These are phyloP conservation scores for Ectemnius lituratus DNA, from an alignment of 2,888 invertebrate species.

Conservation along the genomic window DNA sequence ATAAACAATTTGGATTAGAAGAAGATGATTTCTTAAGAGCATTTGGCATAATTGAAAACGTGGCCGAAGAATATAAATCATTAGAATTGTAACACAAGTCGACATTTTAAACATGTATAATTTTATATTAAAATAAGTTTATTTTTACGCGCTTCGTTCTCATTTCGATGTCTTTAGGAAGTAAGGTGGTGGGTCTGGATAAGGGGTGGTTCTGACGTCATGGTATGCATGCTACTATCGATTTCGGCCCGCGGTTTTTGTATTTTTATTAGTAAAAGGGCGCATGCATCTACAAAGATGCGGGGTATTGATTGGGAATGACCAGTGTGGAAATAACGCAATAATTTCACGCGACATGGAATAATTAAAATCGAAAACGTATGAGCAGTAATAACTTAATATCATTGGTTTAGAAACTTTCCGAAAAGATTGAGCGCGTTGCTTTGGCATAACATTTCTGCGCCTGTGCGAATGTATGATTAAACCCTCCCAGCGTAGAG, in stretches of 20 bases:
- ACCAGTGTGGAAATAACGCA: too few relatives aligned
- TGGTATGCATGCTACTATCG: slow-evolving; percentile 34
- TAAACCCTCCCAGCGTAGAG: slow-evolving; percentile 23
- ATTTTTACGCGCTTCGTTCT: too few relatives aligned
- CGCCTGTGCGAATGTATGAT: slow-evolving; percentile 38
- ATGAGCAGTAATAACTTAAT: neutral
- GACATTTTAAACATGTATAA: slow-evolving; percentile 1
- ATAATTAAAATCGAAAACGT: too few relatives aligned
- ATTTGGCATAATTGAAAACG: slow-evolving; percentile 79
- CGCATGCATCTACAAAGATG: too few relatives aligned
- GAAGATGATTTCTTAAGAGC: slow-evolving; percentile 78
- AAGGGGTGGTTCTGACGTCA: slow-evolving; percentile 49
- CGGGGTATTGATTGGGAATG: too few relatives aligned
- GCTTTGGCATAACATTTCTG: slow-evolving; percentile 17
- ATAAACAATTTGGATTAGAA: slow-evolving; percentile 78
- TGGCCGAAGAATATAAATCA: slow-evolving; percentile 77
- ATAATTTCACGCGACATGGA: too few relatives aligned
- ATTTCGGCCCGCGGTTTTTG: slow-evolving; percentile 14
- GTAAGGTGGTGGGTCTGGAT: too few relatives aligned
- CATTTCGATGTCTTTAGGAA: too few relatives aligned
- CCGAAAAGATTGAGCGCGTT: slow-evolving; percentile 18
- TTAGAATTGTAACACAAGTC: slow-evolving; percentile 16
- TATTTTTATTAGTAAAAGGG: too few relatives aligned
- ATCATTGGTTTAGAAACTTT: neutral
- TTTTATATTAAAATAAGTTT: slow-evolving; percentile 9